A percentile compares a stretch with the other conserved stretches of the same genome.
Conservation (phyloP, 2,888 invertebrate genomes). For the Luperina testacea region DNA sequence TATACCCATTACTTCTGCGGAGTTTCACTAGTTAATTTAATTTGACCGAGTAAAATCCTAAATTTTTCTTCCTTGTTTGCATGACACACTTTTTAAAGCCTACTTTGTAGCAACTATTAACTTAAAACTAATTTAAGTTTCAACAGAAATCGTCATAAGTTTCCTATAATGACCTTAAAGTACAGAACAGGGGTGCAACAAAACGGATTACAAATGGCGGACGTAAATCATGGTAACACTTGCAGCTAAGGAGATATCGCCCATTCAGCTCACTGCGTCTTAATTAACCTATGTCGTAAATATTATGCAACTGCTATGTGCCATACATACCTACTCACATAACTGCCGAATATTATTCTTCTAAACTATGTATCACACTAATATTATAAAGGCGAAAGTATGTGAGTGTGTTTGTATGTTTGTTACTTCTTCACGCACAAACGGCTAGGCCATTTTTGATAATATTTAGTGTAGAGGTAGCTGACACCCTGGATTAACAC, state of each 20-base stretch:
- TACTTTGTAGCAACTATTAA: no score
- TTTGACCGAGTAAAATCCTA: neutral
- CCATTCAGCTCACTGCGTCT: constrained; percentile 71
- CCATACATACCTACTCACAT: constrained; percentile 5
- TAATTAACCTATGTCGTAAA: constrained; percentile 72
- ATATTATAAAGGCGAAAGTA: no score
- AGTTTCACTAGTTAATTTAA: neutral
- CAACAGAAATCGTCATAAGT: constrained; percentile 1
- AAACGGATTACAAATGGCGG: constrained; percentile 78
- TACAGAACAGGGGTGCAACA: constrained; percentile 63
- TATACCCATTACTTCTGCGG: neutral
- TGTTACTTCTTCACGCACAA: no score
- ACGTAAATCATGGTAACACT: constrained; percentile 83
- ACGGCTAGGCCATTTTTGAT: no score
- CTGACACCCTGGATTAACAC: no score
- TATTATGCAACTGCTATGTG: constrained; percentile 28
- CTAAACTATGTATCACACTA: neutral
- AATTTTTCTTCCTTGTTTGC: neutral
- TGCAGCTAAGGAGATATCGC: constrained; percentile 81
- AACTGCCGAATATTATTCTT: neutral
- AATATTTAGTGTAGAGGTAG: no score
- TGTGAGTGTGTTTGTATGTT: no score
- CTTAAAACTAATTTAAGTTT: neutral
- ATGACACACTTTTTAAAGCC: neutral
- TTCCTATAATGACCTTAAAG: constrained; percentile 24